Percentiles rank a stretch among this genome's conserved stretches.
phyloP scores from a whole-genome alignment of 2,797 vertebrate species.

The Nyctalus aviator region DNA sequence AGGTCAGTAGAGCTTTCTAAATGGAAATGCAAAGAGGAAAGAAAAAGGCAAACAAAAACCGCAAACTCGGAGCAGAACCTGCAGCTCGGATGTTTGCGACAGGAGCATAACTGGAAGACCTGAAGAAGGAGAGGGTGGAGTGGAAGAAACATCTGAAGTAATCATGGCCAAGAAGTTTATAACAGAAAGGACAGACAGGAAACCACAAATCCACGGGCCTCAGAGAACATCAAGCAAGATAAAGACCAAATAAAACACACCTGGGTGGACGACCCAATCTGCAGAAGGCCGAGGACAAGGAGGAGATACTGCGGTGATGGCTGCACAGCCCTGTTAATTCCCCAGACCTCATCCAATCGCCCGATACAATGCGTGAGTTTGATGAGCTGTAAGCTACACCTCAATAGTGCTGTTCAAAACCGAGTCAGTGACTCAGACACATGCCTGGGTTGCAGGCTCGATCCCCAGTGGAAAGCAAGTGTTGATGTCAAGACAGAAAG shows the following conservation, averaged over 20 bases:
- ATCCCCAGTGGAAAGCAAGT: slow-evolving; percentile 28
- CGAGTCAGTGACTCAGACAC: neutral
- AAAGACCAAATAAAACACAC: neutral
- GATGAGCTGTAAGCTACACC: slow-evolving; percentile 27
- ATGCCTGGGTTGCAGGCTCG: too few relatives aligned
- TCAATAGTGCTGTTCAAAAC: slow-evolving; percentile 51
- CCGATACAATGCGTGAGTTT: slow-evolving; percentile 14
- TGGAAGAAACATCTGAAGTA: neutral
- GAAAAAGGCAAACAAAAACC: neutral
- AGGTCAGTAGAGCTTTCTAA: neutral
- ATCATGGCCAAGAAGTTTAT: neutral
- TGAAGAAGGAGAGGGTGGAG: neutral
- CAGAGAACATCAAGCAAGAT: neutral
- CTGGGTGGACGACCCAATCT: neutral
- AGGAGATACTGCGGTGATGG: neutral
- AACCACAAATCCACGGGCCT: neutral
- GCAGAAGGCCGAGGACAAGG: neutral
- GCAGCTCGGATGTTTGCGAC: neutral
- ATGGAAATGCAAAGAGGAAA: neutral
- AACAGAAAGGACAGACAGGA: slow-evolving; percentile 9
- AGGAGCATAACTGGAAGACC: neutral
- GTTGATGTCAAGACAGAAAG: slow-evolving; percentile 36
- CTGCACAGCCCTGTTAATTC: neutral
- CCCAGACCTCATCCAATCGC: neutral
- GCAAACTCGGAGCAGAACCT: neutral